A percentile compares a stretch with the other conserved stretches of the same genome.
These are phyloP conservation scores for Forbesichthys agassizii DNA, from an alignment of 2,113 vertebrate species.

Conservation along the genomic window DNA sequence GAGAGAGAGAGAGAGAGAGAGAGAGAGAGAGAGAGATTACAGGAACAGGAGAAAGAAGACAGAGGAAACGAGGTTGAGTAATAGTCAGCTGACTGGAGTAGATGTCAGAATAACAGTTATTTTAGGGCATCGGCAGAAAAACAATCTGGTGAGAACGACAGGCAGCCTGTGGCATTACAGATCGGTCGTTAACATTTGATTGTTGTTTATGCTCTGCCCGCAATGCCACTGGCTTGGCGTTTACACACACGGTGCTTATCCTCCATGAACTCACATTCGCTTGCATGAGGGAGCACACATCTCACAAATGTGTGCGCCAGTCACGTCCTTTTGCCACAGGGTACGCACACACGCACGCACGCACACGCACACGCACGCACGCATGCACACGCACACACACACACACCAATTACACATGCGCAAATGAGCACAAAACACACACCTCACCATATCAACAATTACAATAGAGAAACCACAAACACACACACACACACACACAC, in stretches of 20 bases:
- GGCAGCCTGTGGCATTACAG: conserved; percentile 33
- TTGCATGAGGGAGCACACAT: conserved; percentile 10
- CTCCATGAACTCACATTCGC: conserved; percentile 12
- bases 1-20: background rate
- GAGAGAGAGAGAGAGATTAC: background rate
- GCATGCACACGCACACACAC: conserved; percentile 5
- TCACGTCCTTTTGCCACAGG: conserved; percentile 44
- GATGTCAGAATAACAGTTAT: conserved; percentile 14
- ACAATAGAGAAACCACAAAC: conserved; percentile 1
- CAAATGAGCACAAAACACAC: conserved; percentile 5
- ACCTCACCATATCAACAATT: background rate
- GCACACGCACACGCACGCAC: conserved; percentile 10
- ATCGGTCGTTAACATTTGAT: conserved; percentile 61
- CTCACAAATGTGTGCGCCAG: conserved; percentile 42
- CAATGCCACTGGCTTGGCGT: conserved; percentile 23
- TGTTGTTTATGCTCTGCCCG: conserved; percentile 57
- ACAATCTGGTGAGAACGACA: conserved; percentile 26
- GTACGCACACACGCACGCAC: conserved; percentile 1
- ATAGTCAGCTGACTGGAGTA: background rate
- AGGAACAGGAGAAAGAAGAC: background rate
- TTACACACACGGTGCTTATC: conserved; percentile 16
- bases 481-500: background rate
- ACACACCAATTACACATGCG: conserved; percentile 4
- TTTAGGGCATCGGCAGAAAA: conserved; percentile 16
- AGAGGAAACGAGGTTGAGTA: background rate